A percentile compares a stretch with the other conserved stretches of the same genome.
Evolutionary conservation across 2,797 vertebrate species (phyloP).

Genomic region (Acanthurus leucopareius): DNA sequence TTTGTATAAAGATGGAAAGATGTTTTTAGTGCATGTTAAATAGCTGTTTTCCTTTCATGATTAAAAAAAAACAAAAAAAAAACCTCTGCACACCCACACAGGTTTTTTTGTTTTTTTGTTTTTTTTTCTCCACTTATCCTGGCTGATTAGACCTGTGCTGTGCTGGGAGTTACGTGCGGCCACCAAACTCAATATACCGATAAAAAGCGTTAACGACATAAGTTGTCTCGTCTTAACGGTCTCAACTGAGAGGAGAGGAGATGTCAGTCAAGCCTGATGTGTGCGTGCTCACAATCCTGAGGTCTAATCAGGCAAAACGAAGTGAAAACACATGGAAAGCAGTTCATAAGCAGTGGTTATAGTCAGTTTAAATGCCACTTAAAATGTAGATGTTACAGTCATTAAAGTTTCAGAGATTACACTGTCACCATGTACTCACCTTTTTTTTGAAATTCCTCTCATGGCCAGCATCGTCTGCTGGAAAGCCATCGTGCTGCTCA

Average conservation of each 20-base stretch:
- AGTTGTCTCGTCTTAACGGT: not conserved
- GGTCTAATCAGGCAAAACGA: not conserved
- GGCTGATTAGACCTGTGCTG: constrained; percentile 4
- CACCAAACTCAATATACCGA: constrained; percentile 1
- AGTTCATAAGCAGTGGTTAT: not conserved
- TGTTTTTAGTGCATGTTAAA: constrained; percentile 23
- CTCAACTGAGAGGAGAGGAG: not conserved
- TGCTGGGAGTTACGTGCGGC: not conserved
- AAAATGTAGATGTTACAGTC: not conserved
- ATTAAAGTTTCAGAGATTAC: constrained; percentile 7
- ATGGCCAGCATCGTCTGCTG: constrained; percentile 45
- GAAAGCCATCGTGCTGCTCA: constrained; percentile 63
- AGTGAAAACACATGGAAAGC: not conserved
- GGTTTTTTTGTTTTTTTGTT: constrained; percentile 30
- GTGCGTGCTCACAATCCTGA: not conserved
- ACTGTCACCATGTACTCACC: constrained; percentile 32
- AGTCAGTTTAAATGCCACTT: not conserved
- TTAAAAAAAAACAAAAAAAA: not conserved
- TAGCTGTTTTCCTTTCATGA: not conserved
- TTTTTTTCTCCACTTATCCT: constrained; percentile 4
- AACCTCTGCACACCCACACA: not conserved
- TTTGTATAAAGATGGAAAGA: constrained; percentile 14
- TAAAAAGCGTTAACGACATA: not conserved
- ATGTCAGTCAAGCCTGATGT: not conserved
- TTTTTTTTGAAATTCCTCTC: constrained; percentile 39